Evolutionary conservation across 2,797 vertebrate species (phyloP), one percentile per base, ranked within the genome.

Genomic region (Phoxinus dragarum): DNA sequence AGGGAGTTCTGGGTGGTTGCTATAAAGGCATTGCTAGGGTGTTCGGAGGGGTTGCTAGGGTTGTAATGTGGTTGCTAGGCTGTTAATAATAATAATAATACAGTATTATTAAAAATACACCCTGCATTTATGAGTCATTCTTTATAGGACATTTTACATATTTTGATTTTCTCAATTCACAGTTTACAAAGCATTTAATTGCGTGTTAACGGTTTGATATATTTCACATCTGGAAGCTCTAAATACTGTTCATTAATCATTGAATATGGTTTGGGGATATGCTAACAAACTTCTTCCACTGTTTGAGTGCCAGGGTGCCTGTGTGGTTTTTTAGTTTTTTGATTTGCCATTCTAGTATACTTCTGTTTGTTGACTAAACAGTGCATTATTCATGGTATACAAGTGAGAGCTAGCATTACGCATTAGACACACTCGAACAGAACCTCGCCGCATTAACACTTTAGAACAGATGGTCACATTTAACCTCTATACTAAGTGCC

Each of bases 391-490:
- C 16, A 71, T 42, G 21, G 3, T 71, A 56, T 81, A 42, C n/a
- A 81, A 27, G 38, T 72, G 68, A 34, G 49, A 44, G 40, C 5
- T 23, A 31, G 6, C 38, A 59, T 61, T 59, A 40, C 31, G 52
- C 68, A 82, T 56, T 40, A 42, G n/a, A 72, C 6, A 31, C n/a
- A 72, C 49, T 59, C 38, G 42, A 31, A 40, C 36, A 7, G 14
- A 72, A 72, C 3, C 80, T 56, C 23, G 12, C 8, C 19, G 34
- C 64, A 69, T 54, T 81, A 34, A 82, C 68, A 82, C 68, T 59
- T 76, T 23, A 23, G 3, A 82, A 71, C 52, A 81, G 68, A 81
- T 72, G 80, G 68, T 56, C 49, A 44, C 12, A 81, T 27, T 72
- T 81, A 59, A 4, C 80, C 80, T 72, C 36, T 31, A 21, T 31